Percentiles rank a stretch among this genome's conserved stretches.
Conservation (phyloP, 2,888 invertebrate species). For the Vesta saturnalis region DNA sequence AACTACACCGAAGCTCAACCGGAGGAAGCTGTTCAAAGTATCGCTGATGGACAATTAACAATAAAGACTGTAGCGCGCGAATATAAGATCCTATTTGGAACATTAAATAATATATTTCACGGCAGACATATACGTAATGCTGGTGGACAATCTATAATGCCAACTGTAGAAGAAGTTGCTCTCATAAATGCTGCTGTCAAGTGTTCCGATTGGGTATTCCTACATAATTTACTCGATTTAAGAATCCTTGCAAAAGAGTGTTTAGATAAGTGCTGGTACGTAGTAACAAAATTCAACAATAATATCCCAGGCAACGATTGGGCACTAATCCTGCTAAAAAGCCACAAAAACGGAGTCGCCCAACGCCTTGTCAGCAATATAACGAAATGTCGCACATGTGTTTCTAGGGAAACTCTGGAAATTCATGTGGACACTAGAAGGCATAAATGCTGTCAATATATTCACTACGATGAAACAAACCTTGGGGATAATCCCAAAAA, state of each 20-base stretch:
- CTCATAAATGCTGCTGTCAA: too few relatives aligned
- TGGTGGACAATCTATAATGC: too few relatives aligned
- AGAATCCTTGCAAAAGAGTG: neutral
- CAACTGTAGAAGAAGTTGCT: too few relatives aligned
- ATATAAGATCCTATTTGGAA: too few relatives aligned
- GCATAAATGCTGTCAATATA: slow-evolving; percentile 9
- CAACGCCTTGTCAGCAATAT: slow-evolving; percentile 9
- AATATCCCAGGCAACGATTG: too few relatives aligned
- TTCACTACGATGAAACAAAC: slow-evolving; percentile 43
- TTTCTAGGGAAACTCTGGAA: neutral
- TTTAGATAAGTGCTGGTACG: neutral
- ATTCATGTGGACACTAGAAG: slow-evolving; percentile 3
- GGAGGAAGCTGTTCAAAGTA: neutral
- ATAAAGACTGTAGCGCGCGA: too few relatives aligned
- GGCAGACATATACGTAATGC: too few relatives aligned
- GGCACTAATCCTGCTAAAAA: neutral
- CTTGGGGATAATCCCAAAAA: slow-evolving; percentile 50
- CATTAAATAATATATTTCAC: too few relatives aligned
- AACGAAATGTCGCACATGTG: neutral
- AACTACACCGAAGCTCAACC: neutral
- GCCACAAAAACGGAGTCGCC: neutral
- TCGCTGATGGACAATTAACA: neutral
- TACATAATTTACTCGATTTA: too few relatives aligned
- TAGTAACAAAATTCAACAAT: neutral
- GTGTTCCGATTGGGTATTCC: too few relatives aligned